Conservation (phyloP, 2,797 vertebrate genomes). For the Rhynchotus rufescens region DNA sequence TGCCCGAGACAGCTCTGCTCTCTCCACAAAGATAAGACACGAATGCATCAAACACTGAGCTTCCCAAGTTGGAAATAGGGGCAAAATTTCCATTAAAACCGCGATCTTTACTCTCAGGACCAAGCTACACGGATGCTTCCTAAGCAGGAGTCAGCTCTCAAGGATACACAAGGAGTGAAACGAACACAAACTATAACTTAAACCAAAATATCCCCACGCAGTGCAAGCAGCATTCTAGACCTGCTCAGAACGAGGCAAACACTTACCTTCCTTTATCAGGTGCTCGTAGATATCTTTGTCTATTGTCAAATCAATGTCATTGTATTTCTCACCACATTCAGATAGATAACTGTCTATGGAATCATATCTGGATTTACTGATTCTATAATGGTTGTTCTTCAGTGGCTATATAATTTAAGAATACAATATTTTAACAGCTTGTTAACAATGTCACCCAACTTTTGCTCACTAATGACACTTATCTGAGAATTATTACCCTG, state of each 20-base stretch:
- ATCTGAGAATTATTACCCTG: conserved; percentile 46
- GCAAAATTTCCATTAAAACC: neutral
- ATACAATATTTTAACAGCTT: conserved; percentile 73
- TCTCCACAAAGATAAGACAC: neutral
- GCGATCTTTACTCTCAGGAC: neutral
- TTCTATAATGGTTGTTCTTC: conserved; percentile 94
- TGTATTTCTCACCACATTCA: conserved; percentile 95
- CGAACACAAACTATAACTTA: neutral
- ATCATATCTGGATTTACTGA: conserved; percentile 98
- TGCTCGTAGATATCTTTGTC: conserved; percentile 93
- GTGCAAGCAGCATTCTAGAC: conserved; percentile 48
- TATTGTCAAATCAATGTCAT: conserved; percentile 95
- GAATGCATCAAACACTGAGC: neutral
- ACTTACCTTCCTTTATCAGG: conserved; percentile 90
- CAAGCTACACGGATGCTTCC: neutral
- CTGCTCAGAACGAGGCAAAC: conserved; percentile 28
- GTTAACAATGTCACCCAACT: conserved; percentile 51
- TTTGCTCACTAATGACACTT: conserved; percentile 62
- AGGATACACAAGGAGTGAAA: neutral
- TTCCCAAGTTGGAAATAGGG: neutral
- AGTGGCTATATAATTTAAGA: conserved; percentile 88
- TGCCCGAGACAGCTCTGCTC: neutral
- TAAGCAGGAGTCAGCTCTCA: neutral
- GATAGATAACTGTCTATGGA: conserved; percentile 99
- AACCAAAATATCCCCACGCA: conserved; percentile 23